Percentiles rank a stretch among this genome's conserved stretches.
Evolutionary conservation across 2,888 invertebrate genomes (phyloP).

Genomic region (Scaptomyza cyrtandrae): DNA sequence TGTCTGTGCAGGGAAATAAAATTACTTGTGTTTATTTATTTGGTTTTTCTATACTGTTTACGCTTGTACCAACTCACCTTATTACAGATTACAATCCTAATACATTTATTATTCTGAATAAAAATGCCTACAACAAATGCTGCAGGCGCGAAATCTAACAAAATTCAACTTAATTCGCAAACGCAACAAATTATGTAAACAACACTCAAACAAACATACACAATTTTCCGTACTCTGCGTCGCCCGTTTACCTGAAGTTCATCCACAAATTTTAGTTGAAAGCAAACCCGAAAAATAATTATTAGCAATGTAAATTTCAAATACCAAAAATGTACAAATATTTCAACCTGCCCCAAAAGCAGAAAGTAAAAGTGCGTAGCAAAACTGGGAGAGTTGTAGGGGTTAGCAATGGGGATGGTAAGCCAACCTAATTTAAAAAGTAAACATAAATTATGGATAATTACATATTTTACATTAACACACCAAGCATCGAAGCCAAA

Average conservation of each 20-base stretch:
- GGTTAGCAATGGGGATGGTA: background rate
- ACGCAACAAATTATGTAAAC: conserved; percentile 29
- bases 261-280: conserved; percentile 37
- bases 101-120: conserved; percentile 14
- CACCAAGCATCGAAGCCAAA: conserved; percentile 3
- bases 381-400: background rate
- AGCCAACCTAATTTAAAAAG: conserved; percentile 47
- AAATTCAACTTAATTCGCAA: conserved; percentile 11
- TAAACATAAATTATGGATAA: conserved; percentile 63
- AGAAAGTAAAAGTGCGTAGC: too few species aligned
- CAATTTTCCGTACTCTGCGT: background rate
- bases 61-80: background rate
- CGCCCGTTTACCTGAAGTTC: conserved; percentile 4
- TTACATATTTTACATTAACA: conserved; percentile 58
- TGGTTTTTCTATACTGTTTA: background rate
- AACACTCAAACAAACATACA: conserved; percentile 5
- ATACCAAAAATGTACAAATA: conserved; percentile 56
- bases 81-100: background rate
- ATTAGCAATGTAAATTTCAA: conserved; percentile 53
- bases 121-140: background rate
- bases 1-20: too few species aligned
- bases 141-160: background rate
- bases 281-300: conserved; percentile 50
- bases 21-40: too few species aligned
- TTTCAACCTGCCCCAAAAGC: conserved; percentile 31